phyloP scores from a whole-genome alignment of 1,140 invertebrate species.

The Drosophila santomea region DNA sequence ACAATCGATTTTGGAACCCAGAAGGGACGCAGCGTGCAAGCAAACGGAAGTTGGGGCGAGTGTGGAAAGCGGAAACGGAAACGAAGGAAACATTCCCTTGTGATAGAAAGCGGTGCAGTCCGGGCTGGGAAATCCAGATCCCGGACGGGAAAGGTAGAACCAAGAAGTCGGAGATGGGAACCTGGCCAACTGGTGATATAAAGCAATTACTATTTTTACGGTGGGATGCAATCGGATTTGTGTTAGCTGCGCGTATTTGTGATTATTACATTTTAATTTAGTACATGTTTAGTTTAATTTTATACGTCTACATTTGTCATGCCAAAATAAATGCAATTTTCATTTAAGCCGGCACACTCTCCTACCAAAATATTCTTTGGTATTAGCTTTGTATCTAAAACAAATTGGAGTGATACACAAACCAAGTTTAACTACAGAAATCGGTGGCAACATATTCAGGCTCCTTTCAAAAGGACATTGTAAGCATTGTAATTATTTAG shows the following conservation, averaged over 20 bases:
- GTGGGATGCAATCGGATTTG: slow-evolving; percentile 13
- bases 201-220: slow-evolving; percentile 70
- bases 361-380: background rate
- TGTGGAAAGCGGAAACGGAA: slow-evolving; percentile 2
- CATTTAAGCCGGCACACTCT: slow-evolving; percentile 15
- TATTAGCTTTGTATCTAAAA: background rate
- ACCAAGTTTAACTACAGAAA: slow-evolving; percentile 10
- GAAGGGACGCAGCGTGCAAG: slow-evolving; percentile 18
- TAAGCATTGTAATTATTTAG: slow-evolving; percentile 3
- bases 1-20: slow-evolving; percentile 7
- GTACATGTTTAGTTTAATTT: slow-evolving; percentile 57
- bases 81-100: slow-evolving; percentile 32
- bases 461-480: slow-evolving; percentile 47
- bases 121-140: slow-evolving; percentile 1
- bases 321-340: slow-evolving; percentile 68
- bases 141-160: slow-evolving; percentile 1
- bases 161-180: background rate
- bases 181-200: slow-evolving; percentile 61
- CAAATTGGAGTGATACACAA: slow-evolving; percentile 42
- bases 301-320: slow-evolving; percentile 41
- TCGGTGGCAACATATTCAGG: slow-evolving; percentile 54
- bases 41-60: slow-evolving; percentile 2
- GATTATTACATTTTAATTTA: slow-evolving; percentile 65
- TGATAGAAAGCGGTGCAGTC: slow-evolving; percentile 26
- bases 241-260: slow-evolving; percentile 42